Evolutionary conservation across 2,797 vertebrate species (phyloP), one percentile per base, ranked within the genome.

Genomic region (Pelochelys cantorii): DNA sequence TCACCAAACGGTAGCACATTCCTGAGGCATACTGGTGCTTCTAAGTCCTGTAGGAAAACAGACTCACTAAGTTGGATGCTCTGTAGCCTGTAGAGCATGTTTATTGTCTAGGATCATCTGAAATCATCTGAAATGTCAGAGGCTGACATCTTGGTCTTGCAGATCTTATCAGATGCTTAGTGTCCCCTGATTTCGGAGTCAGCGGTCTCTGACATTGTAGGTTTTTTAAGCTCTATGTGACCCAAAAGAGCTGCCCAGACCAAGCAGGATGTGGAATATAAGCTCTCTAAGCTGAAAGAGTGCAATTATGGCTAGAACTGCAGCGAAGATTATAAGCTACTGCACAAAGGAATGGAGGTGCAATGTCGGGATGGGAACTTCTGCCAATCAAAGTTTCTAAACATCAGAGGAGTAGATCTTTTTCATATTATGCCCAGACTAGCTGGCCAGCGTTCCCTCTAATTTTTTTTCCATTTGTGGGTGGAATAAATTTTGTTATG

Each of bases 141-240:
- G 42, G 34, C 20, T 2, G 3, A 4, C n/a, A 15, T 10, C 5
- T 1, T 4, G 81, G 34, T 29, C 52, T 79, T 81, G 2, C 1
- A 4, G 87, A 80, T 79, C 57, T 18, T 29, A n/a, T 68, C 17
- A 2, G 1, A 68, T 86, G 2, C 79, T 81, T 56, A 7, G 2
- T 4, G 10, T 75, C 25, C 25, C 57, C 15, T 0, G 0, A 68
- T 82, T 82, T 25, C 0, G 3, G 18, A 13, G 4, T 3, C 2
- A 27, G 20, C 9, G 65, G 78, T 78, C n/a, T 29, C 34, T 60
- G 17, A 29, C 5, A 7, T n/a, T 68, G 29, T 18, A 23, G 4
- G 1, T 1, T 1, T 0, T 7, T 7, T 37, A 54, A 37, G 22
- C n/a, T 57, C 55, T 59, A 13, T 17, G 15, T 5, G 14, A 74